Base-by-base conservation (phyloP, 1,140 invertebrate species). In the Diploscapter pachys region DNA sequence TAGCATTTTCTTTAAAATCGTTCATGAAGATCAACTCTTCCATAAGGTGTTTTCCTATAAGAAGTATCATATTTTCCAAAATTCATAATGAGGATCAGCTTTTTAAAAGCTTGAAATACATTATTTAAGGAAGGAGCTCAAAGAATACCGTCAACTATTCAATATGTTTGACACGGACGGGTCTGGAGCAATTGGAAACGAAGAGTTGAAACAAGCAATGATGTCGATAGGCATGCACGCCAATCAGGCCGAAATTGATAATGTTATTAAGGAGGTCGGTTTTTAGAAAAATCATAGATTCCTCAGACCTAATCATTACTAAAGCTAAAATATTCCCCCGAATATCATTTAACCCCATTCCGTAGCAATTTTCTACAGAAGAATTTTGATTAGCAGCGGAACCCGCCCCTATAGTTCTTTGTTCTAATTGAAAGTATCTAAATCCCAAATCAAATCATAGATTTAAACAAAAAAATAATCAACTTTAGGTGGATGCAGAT, bases 161-260 rank as follows among this genome's bases (percentile, higher is more conserved):
- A 77, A 75, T 8, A 85, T 85, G 81, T 85, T 85, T 65, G 83
- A 85, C 77, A 82, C 84, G 49, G 83, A 85, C 73, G 83, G 84
- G 9, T 83, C 80, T 13, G 83, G 83, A 8, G 83, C 84, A 11
- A 80, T 85, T 67, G 84, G 66, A 52, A 82, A 77, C 51, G 83
- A 85, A 49, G 83, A 84, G 62, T 64, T 84, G 8, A 82, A 83
- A 63, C 72, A 83, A 53, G 83, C 83, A 5, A 85, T 85, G 72
- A 67, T 80, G 6, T 79, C 77, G 54, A 81, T 85, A 68, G 83
- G 83, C 55, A 64, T 85, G 55, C 78, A 85, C 50, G 77, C 80
- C 4, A 82, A 75, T 65, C 77, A 84, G 52, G 53, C 55, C 9
- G 83, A 85, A 67, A 81, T 85, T 53, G 82, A 85, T 54, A 70